A percentile compares a stretch with the other conserved stretches of the same genome.
Conservation (phyloP, 2,797 vertebrate genomes). For the Chloroceryle amazona region DNA sequence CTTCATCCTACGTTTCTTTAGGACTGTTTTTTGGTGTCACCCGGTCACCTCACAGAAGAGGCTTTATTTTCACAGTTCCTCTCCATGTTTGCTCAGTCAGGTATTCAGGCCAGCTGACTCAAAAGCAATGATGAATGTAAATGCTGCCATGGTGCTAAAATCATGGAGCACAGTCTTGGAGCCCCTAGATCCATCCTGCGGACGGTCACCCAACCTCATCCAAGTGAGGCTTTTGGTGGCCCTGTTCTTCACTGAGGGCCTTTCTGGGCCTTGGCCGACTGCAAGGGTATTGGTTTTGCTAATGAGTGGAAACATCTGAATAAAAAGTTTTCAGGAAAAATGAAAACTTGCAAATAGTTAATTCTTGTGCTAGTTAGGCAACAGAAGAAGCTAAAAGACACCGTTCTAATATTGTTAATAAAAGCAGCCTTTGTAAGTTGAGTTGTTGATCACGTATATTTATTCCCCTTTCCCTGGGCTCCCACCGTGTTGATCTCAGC, state of each 20-base stretch:
- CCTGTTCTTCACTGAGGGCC: not conserved
- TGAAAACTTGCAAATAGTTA: not conserved
- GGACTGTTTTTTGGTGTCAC: not conserved
- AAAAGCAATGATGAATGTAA: not conserved
- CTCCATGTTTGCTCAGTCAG: not conserved
- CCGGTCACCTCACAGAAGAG: not conserved
- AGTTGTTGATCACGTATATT: not conserved
- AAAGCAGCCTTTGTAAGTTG: not conserved
- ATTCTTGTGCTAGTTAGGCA: not conserved
- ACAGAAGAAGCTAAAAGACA: not conserved
- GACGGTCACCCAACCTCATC: not conserved
- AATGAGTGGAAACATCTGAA: rapidly evolving
- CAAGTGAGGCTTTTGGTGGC: not conserved
- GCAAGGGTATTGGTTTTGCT: not conserved
- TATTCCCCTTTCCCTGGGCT: not conserved
- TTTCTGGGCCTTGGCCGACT: not conserved
- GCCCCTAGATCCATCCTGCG: not conserved
- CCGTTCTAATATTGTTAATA: not conserved
- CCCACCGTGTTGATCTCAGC: not conserved
- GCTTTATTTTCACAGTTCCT: not conserved
- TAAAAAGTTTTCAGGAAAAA: not conserved
- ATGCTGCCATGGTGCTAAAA: not conserved
- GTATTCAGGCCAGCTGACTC: not conserved
- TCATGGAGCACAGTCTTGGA: not conserved
- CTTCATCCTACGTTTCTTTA: not conserved